Conservation (phyloP, 2,113 vertebrate genomes). For the Montifringilla adamsi region DNA sequence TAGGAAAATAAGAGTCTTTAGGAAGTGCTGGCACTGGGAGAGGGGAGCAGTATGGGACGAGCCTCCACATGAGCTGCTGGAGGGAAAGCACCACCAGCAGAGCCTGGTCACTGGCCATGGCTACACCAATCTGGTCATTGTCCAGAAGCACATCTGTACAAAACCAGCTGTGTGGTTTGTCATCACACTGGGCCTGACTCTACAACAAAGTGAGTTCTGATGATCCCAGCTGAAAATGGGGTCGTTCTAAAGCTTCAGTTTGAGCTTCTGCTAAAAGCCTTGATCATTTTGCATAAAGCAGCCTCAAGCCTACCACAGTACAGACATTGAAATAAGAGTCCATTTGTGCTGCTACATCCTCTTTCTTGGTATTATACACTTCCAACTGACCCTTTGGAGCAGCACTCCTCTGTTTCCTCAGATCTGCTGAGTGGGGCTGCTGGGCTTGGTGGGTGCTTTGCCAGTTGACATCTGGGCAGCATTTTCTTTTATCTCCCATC, state of each 20-base stretch:
- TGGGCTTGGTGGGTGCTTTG: not conserved
- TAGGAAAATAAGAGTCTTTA: not conserved
- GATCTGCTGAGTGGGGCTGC: not conserved
- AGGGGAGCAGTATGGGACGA: not conserved
- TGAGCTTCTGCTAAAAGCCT: not conserved
- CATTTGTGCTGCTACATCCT: not conserved
- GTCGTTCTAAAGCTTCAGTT: not conserved
- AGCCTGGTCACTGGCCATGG: not conserved
- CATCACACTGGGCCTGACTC: not conserved
- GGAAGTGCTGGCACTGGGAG: not conserved
- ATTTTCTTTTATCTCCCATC: not conserved
- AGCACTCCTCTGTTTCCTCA: not conserved
- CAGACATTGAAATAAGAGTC: not conserved
- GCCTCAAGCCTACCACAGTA: not conserved
- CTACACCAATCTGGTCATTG: not conserved
- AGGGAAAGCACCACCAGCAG: not conserved
- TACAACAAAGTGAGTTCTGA: not conserved
- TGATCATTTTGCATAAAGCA: not conserved
- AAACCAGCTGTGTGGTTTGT: not conserved
- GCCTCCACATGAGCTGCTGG: not conserved
- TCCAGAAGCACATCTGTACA: not conserved
- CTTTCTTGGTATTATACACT: not conserved
- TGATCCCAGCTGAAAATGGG: not conserved
- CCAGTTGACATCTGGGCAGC: not conserved
- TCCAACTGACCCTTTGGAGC: not conserved